A percentile compares a stretch with the other conserved stretches of the same genome.
Evolutionary conservation across 2,888 invertebrate species (phyloP).

Genomic region (Trisateles emortualis): DNA sequence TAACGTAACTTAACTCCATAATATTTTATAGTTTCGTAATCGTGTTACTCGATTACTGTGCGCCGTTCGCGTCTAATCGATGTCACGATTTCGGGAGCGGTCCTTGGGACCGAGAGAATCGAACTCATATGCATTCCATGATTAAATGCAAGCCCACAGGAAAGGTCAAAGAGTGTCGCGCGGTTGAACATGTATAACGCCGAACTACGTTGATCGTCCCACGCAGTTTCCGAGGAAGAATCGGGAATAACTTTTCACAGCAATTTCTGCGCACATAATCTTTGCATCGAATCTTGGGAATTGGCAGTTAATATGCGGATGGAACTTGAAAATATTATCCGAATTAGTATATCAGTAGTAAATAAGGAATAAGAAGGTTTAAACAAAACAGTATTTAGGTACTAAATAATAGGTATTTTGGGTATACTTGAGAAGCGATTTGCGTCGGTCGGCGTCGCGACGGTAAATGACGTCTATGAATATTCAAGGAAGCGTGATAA

Average conservation of each 20-base stretch:
- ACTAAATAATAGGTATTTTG: constrained; percentile 23
- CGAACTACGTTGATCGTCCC: constrained; percentile 22
- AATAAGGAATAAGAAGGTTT: constrained; percentile 4
- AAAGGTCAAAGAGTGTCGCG: constrained; percentile 54
- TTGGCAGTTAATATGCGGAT: neutral
- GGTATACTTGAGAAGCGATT: constrained; percentile 39
- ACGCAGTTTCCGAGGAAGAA: constrained; percentile 20
- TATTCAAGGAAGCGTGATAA: constrained; percentile 70
- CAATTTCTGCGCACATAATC: constrained; percentile 21
- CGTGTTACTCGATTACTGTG: constrained; percentile 79
- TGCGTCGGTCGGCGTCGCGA: constrained; percentile 46
- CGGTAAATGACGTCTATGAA: constrained; percentile 64
- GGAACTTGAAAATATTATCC: neutral
- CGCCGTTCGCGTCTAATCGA: constrained; percentile 76
- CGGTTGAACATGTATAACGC: constrained; percentile 11
- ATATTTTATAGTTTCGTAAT: constrained; percentile 85
- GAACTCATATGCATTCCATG: constrained; percentile 56
- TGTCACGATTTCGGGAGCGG: constrained; percentile 82
- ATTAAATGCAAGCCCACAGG: constrained; percentile 42
- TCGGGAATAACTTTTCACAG: constrained; percentile 25
- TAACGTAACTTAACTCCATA: constrained; percentile 83
- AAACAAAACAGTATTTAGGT: constrained; percentile 20
- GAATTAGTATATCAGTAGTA: constrained; percentile 5
- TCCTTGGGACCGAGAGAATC: constrained; percentile 54
- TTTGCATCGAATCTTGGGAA: constrained; percentile 22